Evolutionary conservation across 1,140 invertebrate species (phyloP).

Genomic region (Bombus affinis): DNA sequence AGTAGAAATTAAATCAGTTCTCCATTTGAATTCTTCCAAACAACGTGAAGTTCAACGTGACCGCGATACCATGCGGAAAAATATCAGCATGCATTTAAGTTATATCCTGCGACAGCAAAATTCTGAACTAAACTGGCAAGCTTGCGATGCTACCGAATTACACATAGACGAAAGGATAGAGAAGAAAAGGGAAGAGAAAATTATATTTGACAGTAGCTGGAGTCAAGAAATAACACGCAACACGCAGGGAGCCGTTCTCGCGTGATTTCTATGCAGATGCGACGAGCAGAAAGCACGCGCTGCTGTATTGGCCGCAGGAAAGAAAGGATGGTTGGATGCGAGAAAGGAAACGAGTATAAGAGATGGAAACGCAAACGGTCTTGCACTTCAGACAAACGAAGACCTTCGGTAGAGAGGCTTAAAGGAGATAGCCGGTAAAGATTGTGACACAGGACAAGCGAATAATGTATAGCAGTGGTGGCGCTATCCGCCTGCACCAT

Average conservation of each 20-base stretch:
- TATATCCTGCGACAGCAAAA: no score
- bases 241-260: background rate
- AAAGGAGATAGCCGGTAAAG: constrained; percentile 77
- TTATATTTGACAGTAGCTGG: background rate
- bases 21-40: background rate
- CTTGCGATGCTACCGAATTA: constrained; percentile 15
- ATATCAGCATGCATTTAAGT: background rate
- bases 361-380: constrained; percentile 31
- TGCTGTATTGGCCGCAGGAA: background rate
- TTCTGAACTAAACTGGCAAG: background rate
- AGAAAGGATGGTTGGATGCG: background rate
- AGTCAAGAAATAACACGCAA: background rate
- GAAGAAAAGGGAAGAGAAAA: background rate
- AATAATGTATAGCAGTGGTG: constrained; percentile 58
- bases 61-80: background rate
- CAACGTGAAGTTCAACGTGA: background rate
- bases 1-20: background rate
- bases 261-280: constrained; percentile 34
- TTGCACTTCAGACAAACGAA: constrained; percentile 30
- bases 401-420: constrained; percentile 61
- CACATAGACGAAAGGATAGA: background rate
- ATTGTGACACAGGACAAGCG: constrained; percentile 61
- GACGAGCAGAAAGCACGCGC: constrained; percentile 8
- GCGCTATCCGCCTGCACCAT: constrained; percentile 59
- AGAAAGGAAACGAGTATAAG: constrained; percentile 5